These are phyloP conservation scores for Lucifuga dentata DNA, from an alignment of 2,113 vertebrate genomes.

Conservation along the genomic window DNA sequence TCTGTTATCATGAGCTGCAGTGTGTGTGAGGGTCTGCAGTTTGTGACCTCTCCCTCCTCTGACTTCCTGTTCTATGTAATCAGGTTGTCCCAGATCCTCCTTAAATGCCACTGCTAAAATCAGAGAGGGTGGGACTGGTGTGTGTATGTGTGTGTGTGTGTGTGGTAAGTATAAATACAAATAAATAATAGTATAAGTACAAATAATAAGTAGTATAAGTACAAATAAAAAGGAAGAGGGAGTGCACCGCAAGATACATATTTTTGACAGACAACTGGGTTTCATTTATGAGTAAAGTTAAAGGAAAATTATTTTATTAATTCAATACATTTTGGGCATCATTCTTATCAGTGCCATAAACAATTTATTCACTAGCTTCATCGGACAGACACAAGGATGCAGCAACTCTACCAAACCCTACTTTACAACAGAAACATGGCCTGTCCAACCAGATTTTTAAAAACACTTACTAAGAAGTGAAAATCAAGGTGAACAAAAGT, in stretches of 20 bases:
- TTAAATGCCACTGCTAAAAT: conserved; percentile 64
- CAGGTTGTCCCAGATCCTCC: conserved; percentile 74
- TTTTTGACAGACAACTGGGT: conserved; percentile 1
- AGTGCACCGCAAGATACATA: conserved; percentile 14
- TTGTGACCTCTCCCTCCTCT: conserved; percentile 77
- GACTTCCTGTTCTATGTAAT: conserved; percentile 81
- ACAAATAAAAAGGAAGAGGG: conserved; percentile 5
- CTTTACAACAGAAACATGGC: neutral
- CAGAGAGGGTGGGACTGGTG: conserved; percentile 49
- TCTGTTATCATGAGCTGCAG: conserved; percentile 73
- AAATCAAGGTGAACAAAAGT: neutral
- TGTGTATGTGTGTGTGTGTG: conserved; percentile 5
- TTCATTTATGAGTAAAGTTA: neutral
- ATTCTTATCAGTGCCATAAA: neutral
- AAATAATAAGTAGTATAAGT: no score
- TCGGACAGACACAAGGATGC: neutral
- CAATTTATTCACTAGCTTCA: neutral
- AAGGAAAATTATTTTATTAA: neutral
- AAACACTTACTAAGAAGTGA: neutral
- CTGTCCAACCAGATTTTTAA: neutral
- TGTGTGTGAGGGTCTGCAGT: conserved; percentile 58
- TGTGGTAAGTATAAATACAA: conserved; percentile 11
- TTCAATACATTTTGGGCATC: neutral
- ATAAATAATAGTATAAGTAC: no score
- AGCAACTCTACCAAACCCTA: neutral